Evolutionary conservation across 2,888 invertebrate genomes (phyloP), one percentile per base, ranked within the genome.

Genomic region (Heliconius sara): DNA sequence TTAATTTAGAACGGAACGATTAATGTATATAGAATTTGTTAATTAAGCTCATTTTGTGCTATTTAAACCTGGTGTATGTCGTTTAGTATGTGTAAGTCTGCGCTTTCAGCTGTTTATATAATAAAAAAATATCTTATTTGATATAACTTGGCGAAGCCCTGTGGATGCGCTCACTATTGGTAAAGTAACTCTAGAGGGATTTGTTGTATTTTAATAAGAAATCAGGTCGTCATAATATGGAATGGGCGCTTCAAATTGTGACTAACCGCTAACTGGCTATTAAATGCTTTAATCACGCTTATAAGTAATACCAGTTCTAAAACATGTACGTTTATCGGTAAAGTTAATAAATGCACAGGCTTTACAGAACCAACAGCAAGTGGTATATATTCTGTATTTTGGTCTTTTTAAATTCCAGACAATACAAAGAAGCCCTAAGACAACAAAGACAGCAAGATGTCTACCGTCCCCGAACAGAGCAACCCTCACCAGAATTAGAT

Each of bases 351-450:
- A 25, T 65, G 65, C 63, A 65, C 75, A 75, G 43, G 57, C 72
- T 73, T 73, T 34, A 57, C 47, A n/a, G 30, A 60, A 22, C 7
- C 22, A 13, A 12, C n/a, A 34, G 34, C 57, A 6, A 12, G 7
- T 25, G 19, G 12, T 63, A 25, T 25, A 43, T 27, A 43, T 65
- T 22, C 3, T 74, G 10, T 75, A 43, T 65, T 22, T 22, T 27
- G 12, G 1, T n/a, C 12, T 43, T 75, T 27, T 75, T 43, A 43
- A 81, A 82, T 96, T 95, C 10, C 94, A 96, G 98, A 93, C 98
- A 98, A 95, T 98, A 98, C 95, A 98, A 98, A 95, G 98, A 98
- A 96, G 98, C 98, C 80, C 92, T 98, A 89, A 97, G 97, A 91
- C 97, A 97, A 87, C 98, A 98, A 91, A 96, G 98, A 85, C 97